These are phyloP conservation scores for Pionites leucogaster DNA, from an alignment of 2,113 vertebrate species.

Conservation along the genomic window DNA sequence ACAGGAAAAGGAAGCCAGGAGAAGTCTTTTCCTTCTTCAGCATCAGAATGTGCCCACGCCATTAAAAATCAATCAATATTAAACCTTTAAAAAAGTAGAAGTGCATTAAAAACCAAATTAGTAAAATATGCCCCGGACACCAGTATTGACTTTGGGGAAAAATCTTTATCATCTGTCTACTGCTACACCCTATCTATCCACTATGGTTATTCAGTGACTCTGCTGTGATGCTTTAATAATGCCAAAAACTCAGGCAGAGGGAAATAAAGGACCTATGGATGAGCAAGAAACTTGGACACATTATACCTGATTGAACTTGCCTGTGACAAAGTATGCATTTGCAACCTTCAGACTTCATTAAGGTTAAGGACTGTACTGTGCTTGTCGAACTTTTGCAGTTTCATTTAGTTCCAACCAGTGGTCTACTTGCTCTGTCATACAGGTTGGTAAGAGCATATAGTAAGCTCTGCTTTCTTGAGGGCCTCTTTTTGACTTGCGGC, in stretches of 20 bases:
- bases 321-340: neutral
- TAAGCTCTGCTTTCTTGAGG: neutral
- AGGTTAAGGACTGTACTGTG: neutral
- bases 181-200: neutral
- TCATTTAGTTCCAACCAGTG: neutral
- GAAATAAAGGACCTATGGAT: neutral
- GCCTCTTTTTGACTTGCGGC: neutral
- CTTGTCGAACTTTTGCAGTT: neutral
- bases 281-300: neutral
- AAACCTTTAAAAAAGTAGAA: constrained; percentile 23
- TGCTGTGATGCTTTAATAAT: neutral
- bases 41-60: neutral
- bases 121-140: neutral
- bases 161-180: constrained; percentile 7
- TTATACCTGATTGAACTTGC: neutral
- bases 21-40: constrained; percentile 6
- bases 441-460: neutral
- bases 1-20: neutral
- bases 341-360: neutral
- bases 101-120: constrained; percentile 32
- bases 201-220: neutral
- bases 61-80: constrained; percentile 28
- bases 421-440: neutral
- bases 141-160: neutral
- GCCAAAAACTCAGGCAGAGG: neutral